A percentile compares a stretch with the other conserved stretches of the same genome.
Evolutionary conservation across 2,113 vertebrate genomes (phyloP).

Genomic region (Limanda limanda): DNA sequence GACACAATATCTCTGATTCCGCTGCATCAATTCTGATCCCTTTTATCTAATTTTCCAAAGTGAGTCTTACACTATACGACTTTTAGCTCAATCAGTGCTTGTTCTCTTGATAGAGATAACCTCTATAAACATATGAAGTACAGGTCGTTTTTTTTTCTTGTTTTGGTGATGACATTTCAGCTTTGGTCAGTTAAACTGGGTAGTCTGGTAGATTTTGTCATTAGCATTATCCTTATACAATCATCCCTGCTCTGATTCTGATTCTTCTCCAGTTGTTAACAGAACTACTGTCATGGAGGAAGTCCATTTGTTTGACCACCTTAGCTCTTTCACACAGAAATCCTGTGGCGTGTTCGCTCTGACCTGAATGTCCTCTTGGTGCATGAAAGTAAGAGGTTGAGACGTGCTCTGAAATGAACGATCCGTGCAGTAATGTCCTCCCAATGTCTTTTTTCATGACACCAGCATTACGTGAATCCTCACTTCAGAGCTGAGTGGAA

Average conservation of each 20-base stretch:
- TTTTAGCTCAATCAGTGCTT: too few relatives aligned
- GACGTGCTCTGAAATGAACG: too few relatives aligned
- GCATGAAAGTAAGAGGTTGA: conserved; percentile 11
- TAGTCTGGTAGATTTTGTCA: not conserved
- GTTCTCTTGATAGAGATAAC: too few relatives aligned
- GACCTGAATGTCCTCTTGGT: not conserved
- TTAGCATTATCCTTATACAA: not conserved
- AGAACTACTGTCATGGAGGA: not conserved
- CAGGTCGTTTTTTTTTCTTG: too few relatives aligned
- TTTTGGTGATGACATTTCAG: too few relatives aligned
- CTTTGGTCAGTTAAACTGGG: too few relatives aligned
- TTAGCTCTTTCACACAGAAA: conserved; percentile 4
- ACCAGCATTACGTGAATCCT: not conserved
- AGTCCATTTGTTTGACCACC: conserved; percentile 34
- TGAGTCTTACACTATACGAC: too few relatives aligned
- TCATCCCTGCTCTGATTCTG: not conserved
- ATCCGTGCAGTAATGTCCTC: not conserved
- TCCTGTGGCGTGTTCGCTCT: not conserved
- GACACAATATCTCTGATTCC: too few relatives aligned
- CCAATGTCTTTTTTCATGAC: not conserved
- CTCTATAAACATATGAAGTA: too few relatives aligned
- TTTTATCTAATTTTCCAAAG: too few relatives aligned
- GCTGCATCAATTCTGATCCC: too few relatives aligned
- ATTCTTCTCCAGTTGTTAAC: not conserved
- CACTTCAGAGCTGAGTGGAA: conserved; percentile 17